phyloP scores from a whole-genome alignment of 2,888 invertebrate species.

The Orchesella flavescens region DNA sequence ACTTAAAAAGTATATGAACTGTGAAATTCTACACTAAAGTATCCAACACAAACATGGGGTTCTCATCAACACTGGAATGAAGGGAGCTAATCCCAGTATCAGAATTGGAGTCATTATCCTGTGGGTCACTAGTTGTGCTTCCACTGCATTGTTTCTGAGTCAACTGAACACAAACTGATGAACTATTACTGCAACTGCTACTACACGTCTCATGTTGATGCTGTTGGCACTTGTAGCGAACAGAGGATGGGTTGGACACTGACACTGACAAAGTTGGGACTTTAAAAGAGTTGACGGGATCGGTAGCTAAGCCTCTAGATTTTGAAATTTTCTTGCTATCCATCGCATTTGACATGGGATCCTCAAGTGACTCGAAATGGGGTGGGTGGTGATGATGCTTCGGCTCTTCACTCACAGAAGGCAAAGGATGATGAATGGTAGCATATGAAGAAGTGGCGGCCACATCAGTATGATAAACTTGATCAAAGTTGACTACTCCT shows the following conservation, averaged over 20 bases:
- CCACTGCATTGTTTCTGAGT: slow-evolving; percentile 47
- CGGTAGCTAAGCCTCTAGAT: neutral
- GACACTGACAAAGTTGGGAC: neutral
- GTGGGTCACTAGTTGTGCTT: slow-evolving; percentile 48
- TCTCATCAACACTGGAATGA: slow-evolving; percentile 75
- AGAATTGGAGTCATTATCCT: slow-evolving; percentile 75
- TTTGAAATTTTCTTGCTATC: slow-evolving; percentile 1
- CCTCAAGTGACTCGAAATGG: neutral
- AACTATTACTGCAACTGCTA: slow-evolving; percentile 48
- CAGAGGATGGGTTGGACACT: neutral
- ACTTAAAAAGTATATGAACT: too few relatives aligned
- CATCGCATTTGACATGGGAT: neutral
- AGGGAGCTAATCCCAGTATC: slow-evolving; percentile 77
- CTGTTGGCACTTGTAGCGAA: slow-evolving; percentile 21
- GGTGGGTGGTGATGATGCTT: neutral
- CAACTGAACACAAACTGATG: slow-evolving; percentile 54
- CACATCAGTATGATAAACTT: slow-evolving; percentile 1
- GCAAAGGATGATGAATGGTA: neutral
- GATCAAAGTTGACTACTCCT: neutral
- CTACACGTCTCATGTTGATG: slow-evolving; percentile 36
- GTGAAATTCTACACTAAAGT: slow-evolving; percentile 73
- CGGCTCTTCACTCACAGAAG: neutral
- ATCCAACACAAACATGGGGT: slow-evolving; percentile 73
- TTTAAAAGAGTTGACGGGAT: neutral
- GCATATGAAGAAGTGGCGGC: neutral